phyloP scores from a whole-genome alignment of 2,888 invertebrate genomes.

The Drosophila ezoana region DNA sequence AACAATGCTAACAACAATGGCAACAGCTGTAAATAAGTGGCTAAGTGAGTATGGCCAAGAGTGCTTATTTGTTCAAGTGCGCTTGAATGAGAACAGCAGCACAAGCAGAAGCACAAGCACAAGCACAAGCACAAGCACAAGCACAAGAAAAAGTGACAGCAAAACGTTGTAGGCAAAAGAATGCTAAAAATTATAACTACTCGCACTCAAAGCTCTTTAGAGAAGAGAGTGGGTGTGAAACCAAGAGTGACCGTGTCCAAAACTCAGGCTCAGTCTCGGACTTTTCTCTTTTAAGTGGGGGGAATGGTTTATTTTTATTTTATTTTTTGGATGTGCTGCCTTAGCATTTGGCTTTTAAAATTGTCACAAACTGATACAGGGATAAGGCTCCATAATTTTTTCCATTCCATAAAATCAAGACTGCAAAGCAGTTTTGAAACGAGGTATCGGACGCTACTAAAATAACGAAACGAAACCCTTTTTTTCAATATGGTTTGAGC shows the following conservation, averaged over 20 bases:
- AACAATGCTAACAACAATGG: conserved; percentile 54
- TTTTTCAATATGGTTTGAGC: no score
- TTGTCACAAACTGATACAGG: no score
- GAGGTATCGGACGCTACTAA: no score
- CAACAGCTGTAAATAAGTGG: conserved; percentile 65
- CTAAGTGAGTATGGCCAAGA: conserved; percentile 68
- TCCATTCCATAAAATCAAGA: no score
- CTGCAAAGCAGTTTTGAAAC: no score
- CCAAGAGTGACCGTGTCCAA: neutral
- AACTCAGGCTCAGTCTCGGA: neutral
- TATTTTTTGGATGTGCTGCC: no score
- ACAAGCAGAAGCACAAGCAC: conserved; percentile 16
- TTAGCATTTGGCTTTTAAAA: no score
- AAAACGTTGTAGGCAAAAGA: conserved; percentile 51
- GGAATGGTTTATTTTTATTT: no score
- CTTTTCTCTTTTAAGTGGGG: neutral
- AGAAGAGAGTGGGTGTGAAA: neutral
- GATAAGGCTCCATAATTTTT: no score
- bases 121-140: neutral
- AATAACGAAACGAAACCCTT: no score
- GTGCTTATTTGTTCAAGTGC: conserved; percentile 68
- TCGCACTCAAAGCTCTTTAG: conserved; percentile 13
- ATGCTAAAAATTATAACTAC: conserved; percentile 45
- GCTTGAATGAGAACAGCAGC: conserved; percentile 62
- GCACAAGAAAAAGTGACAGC: conserved; percentile 37